phyloP scores from a whole-genome alignment of 2,888 invertebrate genomes.

The Lycocerus yunnanus region DNA sequence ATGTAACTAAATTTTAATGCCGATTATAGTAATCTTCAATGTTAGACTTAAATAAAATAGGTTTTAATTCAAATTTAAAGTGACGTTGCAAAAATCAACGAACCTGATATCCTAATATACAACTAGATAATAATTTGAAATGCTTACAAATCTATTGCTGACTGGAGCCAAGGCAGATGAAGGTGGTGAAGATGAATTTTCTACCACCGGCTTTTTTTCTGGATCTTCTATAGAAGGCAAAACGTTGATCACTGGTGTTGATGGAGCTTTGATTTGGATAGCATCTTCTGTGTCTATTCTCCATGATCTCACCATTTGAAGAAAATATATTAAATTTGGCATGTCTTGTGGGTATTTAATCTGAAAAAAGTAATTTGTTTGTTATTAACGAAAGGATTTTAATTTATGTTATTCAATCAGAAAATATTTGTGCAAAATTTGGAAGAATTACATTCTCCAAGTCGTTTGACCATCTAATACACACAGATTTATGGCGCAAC shows the following conservation, averaged over 20 bases:
- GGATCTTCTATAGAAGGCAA: conserved; percentile 46
- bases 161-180: neutral
- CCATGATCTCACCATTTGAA: conserved; percentile 46
- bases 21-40: no score
- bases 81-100: no score
- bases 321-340: conserved; percentile 45
- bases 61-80: no score
- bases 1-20: no score
- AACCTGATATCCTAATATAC: no score
- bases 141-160: conserved; percentile 8
- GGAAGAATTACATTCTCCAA: no score
- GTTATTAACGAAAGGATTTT: neutral
- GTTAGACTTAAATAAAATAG: no score
- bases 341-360: conserved; percentile 29
- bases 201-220: conserved; percentile 30
- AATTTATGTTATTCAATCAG: no score
- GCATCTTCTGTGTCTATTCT: conserved; percentile 44
- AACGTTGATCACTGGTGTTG: conserved; percentile 52
- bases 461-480: no score
- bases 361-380: neutral
- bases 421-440: no score
- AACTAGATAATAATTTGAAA: neutral
- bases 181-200: neutral
- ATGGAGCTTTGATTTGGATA: conserved; percentile 27
- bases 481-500: no score